Evolutionary conservation across 2,888 invertebrate species (phyloP).

Genomic region (Adineta ricciae): DNA sequence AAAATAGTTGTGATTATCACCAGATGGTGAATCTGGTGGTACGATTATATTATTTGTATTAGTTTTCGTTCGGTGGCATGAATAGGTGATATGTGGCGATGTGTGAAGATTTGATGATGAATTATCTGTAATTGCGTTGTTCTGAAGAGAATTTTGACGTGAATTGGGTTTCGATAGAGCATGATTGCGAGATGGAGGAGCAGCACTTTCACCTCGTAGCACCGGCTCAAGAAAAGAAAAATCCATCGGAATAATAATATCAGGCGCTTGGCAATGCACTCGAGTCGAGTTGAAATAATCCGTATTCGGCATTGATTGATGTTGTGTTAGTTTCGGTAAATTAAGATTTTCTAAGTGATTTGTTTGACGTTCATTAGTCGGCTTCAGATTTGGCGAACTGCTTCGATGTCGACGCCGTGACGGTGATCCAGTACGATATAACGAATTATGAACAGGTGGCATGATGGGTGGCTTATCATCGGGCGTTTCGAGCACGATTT

Average conservation of each 20-base stretch:
- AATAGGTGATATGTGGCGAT: neutral
- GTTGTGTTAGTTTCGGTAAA: neutral
- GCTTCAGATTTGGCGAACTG: neutral
- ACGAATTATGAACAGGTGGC: neutral
- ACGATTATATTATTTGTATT: neutral
- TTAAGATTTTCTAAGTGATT: neutral
- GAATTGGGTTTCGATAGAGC: no score
- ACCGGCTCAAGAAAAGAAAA: slow-evolving; percentile 4
- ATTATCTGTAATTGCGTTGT: neutral
- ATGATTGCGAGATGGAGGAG: neutral
- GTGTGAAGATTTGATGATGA: neutral
- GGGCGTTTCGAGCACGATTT: neutral
- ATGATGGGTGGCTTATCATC: neutral
- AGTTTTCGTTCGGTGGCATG: neutral
- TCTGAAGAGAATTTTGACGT: neutral
- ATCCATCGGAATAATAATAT: slow-evolving; percentile 1
- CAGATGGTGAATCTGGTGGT: neutral
- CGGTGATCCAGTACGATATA: neutral
- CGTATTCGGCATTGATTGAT: neutral
- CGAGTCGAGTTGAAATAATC: neutral
- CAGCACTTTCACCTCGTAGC: slow-evolving; percentile 10
- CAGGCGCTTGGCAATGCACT: neutral
- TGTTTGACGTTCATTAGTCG: neutral
- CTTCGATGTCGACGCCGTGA: neutral
- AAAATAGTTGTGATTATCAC: neutral